Evolutionary conservation across 2,797 vertebrate genomes (phyloP).

Genomic region (Kryptolebias ocellatus): DNA sequence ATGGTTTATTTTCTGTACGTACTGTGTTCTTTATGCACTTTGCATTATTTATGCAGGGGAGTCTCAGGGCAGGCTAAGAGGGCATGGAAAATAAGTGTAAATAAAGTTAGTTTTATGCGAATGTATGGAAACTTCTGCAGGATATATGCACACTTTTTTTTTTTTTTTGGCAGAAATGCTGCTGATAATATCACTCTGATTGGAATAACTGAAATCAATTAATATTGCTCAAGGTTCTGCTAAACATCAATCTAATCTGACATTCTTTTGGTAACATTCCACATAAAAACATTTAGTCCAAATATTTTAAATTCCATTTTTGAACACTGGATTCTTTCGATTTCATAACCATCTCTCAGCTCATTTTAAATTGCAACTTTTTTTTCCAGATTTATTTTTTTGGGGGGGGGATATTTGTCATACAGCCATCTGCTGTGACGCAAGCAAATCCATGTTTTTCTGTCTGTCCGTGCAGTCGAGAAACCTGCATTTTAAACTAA

Average conservation of each 20-base stretch:
- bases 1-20: too few species aligned
- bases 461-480: constrained; percentile 6
- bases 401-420: background rate
- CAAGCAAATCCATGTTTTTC: constrained; percentile 41
- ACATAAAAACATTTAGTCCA: background rate
- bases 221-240: background rate
- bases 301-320: background rate
- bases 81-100: too few species aligned
- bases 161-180: constrained; percentile 3
- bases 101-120: too few species aligned
- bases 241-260: background rate
- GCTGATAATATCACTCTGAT: background rate
- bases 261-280: background rate
- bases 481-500: constrained; percentile 25
- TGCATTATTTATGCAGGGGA: too few species aligned
- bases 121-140: too few species aligned
- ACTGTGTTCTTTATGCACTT: too few species aligned
- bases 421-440: constrained; percentile 37
- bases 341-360: background rate
- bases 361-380: background rate
- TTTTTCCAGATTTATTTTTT: background rate
- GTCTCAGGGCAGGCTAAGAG: too few species aligned
- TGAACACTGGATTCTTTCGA: background rate
- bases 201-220: background rate
- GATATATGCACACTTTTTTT: background rate